Evolutionary conservation across 2,888 invertebrate genomes (phyloP), one percentile per base, ranked within the genome.

Genomic region (Notodonta dromedarius): DNA sequence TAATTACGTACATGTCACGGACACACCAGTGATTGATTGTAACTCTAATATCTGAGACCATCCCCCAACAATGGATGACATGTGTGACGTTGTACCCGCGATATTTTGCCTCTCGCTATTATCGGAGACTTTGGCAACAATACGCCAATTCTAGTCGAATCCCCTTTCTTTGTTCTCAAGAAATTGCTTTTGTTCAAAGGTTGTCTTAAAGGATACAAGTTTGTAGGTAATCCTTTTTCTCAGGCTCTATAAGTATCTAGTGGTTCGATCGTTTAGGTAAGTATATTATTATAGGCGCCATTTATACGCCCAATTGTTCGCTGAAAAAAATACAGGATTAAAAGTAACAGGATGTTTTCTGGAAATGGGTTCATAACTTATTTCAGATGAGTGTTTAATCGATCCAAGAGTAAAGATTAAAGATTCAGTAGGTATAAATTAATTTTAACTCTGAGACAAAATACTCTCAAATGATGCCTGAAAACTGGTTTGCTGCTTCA

Each of bases 11-110:
- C 84, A 86, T 87, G 92, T 92, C 92, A 89, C 83, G 77, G 84
- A 74, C 91, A 90, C 86, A 76, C 85, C 80, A 77, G 90, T 93
- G 92, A 93, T 92, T 91, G 91, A 92, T 92, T 88, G 89, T 88
- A 88, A 86, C 88, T 83, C 87, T 92, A 90, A 91, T 90, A 90
- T 88, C 86, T 84, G 78, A 84, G 88, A 90, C 89, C 87, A 82
- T 83, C 79, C 82, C 80, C 80, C 75, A 76, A 85, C 86, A 85
- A 89, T 86, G 80, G 82, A 77, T 84, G 88, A 85, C 86, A 83
- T 83, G 81, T 83, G 84, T 80, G 81, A 85, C 86, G 80, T 79
- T 71, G 76, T 82, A 75, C 79, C 72, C 72, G 71, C 70, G 73
- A 78, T 80, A 79, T 83, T 82, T 84, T 78, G 79, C 76, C 62